phyloP scores from a whole-genome alignment of 2,113 vertebrate genomes.

The Trichomycterus rosablanca region DNA sequence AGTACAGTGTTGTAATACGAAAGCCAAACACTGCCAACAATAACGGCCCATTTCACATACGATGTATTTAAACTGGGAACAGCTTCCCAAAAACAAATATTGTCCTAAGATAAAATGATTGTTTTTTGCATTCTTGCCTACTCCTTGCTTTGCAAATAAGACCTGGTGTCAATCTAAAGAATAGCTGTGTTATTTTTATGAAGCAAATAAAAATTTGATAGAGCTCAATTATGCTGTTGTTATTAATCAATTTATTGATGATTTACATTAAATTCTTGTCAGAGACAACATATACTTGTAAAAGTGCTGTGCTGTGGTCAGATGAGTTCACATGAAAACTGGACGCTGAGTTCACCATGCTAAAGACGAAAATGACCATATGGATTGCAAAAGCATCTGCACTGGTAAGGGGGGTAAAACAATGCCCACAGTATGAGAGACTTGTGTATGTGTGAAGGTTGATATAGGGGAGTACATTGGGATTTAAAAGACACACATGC shows the following conservation, averaged over 20 bases:
- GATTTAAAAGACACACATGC: no score
- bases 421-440: no score
- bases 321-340: no score
- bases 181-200: slow-evolving; percentile 20
- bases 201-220: slow-evolving; percentile 24
- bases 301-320: no score
- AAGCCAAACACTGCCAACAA: slow-evolving; percentile 33
- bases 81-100: background rate
- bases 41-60: background rate
- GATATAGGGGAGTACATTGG: no score
- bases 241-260: background rate
- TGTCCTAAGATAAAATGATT: background rate
- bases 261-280: no score
- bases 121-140: background rate
- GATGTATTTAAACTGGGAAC: background rate
- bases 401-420: no score
- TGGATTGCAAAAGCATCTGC: no score
- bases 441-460: no score
- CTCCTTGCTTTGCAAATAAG: slow-evolving; percentile 3
- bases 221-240: background rate
- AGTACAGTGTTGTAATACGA: slow-evolving; percentile 10
- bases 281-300: no score
- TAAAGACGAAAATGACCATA: no score
- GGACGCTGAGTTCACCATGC: no score
- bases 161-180: slow-evolving; percentile 20